Evolutionary conservation across 2,113 vertebrate genomes (phyloP).

Genomic region (Phyllostomus hastatus): DNA sequence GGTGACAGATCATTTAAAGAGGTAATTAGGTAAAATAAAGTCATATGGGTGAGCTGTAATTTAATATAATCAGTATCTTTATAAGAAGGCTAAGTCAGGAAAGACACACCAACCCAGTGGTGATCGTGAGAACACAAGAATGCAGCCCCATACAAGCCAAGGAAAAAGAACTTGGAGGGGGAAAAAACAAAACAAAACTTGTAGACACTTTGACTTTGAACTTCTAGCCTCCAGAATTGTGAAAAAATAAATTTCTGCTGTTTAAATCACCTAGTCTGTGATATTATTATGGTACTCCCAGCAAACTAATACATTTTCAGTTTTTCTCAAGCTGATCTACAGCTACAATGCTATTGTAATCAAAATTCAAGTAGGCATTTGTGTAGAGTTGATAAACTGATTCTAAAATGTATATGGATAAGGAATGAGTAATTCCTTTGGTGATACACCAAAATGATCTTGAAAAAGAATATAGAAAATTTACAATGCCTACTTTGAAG

Average conservation of each 20-base stretch:
- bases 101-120: not conserved
- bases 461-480: not conserved
- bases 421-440: not conserved
- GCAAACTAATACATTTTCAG: not conserved
- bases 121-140: not conserved
- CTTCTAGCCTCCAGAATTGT: not conserved
- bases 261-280: not conserved
- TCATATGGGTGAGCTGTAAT: not conserved
- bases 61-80: not conserved
- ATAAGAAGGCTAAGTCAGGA: not conserved
- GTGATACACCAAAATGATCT: not conserved
- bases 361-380: not conserved
- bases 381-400: not conserved
- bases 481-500: not conserved
- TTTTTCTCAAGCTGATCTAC: not conserved
- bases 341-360: not conserved
- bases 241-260: not conserved
- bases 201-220: not conserved
- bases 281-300: not conserved
- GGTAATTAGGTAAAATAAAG: not conserved
- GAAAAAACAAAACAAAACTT: not conserved
- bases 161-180: not conserved
- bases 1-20: not conserved
- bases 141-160: not conserved
- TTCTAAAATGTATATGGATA: not conserved